phyloP scores from a whole-genome alignment of 1,140 invertebrate species.

The Venustaconcha ellipsiformis region DNA sequence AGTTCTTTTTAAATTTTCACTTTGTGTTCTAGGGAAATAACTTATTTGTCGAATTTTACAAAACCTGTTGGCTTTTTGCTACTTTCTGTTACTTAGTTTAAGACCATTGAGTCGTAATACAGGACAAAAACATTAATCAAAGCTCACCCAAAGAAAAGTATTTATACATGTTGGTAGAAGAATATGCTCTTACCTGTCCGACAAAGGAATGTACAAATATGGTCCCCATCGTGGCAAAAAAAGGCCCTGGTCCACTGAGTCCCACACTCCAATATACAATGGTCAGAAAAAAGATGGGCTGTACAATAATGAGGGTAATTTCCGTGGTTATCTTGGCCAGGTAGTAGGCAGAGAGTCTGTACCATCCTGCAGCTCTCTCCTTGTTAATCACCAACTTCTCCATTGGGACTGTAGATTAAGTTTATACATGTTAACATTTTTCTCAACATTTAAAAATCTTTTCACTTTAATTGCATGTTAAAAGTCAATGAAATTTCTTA shows the following conservation, averaged over 20 bases:
- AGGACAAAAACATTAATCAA: no score
- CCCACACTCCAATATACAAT: conserved; percentile 86
- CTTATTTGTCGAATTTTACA: no score
- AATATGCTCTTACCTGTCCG: conserved; percentile 75
- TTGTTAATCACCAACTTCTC: conserved; percentile 88
- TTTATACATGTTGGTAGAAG: neutral
- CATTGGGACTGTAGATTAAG: conserved; percentile 76
- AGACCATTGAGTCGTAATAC: neutral
- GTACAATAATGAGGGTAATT: conserved; percentile 81
- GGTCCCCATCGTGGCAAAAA: conserved; percentile 80
- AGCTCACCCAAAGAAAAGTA: neutral
- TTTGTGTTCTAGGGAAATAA: no score
- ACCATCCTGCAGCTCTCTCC: conserved; percentile 84
- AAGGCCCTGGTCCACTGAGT: conserved; percentile 71
- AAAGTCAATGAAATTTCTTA: no score
- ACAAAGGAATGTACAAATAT: conserved; percentile 83
- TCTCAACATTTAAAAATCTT: no score
- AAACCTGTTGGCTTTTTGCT: no score
- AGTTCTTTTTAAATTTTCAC: no score
- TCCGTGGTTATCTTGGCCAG: conserved; percentile 90
- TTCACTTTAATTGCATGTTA: no score
- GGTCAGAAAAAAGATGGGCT: conserved; percentile 75
- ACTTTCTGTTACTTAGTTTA: no score
- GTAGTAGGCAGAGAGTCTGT: conserved; percentile 87
- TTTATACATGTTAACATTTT: no score